Evolutionary conservation across 2,888 invertebrate genomes (phyloP).

Genomic region (Leptopterna dolabrata): DNA sequence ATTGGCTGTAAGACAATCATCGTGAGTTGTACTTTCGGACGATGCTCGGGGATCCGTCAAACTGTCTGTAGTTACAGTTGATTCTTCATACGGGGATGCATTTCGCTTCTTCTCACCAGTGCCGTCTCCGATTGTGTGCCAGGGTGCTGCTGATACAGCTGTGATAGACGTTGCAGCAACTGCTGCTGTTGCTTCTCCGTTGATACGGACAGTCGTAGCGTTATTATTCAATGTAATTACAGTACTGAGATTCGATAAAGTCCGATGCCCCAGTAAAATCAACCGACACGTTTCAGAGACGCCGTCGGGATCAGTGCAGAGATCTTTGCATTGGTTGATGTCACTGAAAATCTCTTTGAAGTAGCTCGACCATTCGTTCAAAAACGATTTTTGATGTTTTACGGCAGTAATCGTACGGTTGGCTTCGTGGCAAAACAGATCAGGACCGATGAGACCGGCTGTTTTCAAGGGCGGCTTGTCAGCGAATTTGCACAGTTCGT

Average conservation of each 20-base stretch:
- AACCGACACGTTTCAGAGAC: neutral
- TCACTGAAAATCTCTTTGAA: neutral
- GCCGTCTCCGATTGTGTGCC: conserved; percentile 74
- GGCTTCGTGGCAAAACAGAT: neutral
- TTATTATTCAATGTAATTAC: too few species aligned
- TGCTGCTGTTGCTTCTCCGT: too few species aligned
- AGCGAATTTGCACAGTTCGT: neutral
- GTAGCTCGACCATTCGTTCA: neutral
- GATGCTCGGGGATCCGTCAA: neutral
- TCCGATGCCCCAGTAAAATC: neutral
- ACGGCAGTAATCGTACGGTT: neutral
- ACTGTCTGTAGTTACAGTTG: neutral
- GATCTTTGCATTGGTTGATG: neutral
- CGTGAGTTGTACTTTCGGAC: too few species aligned
- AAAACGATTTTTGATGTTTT: neutral
- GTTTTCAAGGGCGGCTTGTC: neutral
- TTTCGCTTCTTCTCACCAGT: conserved; percentile 67
- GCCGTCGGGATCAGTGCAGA: neutral
- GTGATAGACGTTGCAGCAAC: too few species aligned
- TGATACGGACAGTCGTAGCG: too few species aligned
- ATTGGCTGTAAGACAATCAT: too few species aligned
- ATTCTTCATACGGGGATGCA: neutral
- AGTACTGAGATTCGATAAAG: too few species aligned
- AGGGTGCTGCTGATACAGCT: too few species aligned
- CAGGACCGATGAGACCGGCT: neutral